These are phyloP conservation scores for Nixonia krombeini DNA, from an alignment of 1,140 invertebrate genomes.

Conservation along the genomic window DNA sequence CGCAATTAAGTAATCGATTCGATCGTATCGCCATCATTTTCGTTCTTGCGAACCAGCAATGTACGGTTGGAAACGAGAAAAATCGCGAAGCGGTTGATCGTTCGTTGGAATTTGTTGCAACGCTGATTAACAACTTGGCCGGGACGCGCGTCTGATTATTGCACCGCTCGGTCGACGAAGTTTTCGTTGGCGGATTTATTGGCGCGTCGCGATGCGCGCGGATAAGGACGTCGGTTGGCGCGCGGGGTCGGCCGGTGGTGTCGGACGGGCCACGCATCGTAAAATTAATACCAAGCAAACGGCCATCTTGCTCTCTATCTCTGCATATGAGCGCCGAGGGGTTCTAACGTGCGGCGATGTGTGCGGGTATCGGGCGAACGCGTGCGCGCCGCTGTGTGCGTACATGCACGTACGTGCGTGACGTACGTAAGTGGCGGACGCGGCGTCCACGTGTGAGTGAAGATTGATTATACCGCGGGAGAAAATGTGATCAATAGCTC, in stretches of 20 bases:
- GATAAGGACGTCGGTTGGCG: not conserved
- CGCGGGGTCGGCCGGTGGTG: conserved; percentile 15
- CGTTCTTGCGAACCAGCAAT: no score
- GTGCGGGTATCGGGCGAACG: conserved; percentile 52
- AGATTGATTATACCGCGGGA: conserved; percentile 71
- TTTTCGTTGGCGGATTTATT: no score
- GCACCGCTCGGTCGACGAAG: no score
- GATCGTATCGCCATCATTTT: no score
- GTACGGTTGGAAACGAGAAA: no score
- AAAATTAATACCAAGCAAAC: conserved; percentile 66
- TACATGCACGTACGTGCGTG: conserved; percentile 40
- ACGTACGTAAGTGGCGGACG: conserved; percentile 53
- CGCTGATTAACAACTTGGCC: no score
- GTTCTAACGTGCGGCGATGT: conserved; percentile 52
- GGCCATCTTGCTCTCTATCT: conserved; percentile 61
- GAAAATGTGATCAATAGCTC: conserved; percentile 72
- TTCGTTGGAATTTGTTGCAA: no score
- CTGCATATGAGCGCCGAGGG: conserved; percentile 49
- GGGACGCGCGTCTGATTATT: no score
- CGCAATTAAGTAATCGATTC: no score
- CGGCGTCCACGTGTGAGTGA: conserved; percentile 56
- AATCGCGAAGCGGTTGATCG: no score
- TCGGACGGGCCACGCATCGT: conserved; percentile 51
- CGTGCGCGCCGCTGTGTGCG: conserved; percentile 42
- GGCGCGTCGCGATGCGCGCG: not conserved